Evolutionary conservation across 2,888 invertebrate species (phyloP), one percentile per base, ranked within the genome.

Genomic region (Xylota segnis): DNA sequence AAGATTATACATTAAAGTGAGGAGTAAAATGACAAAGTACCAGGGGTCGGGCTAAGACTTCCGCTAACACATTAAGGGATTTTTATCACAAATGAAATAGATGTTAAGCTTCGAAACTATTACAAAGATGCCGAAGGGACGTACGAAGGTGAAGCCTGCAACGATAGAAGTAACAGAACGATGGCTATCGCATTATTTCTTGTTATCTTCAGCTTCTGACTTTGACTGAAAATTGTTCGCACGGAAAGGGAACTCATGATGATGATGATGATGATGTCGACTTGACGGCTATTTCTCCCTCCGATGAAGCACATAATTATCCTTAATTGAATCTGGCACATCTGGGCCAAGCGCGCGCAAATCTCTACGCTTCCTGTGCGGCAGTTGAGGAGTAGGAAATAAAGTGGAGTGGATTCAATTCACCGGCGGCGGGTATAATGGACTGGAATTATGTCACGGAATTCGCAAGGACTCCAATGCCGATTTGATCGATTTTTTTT

Each of bases 251-350:
- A 68, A 37, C 74, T 56, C 71, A 79, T 70, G 81, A 70, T 47
- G 75, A 81, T 75, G 72, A 77, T 47, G 78, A 79, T 81, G 81
- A 82, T 76, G 71, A 82, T 82, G 72, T 77, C 66, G 82, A 82
- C 72, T 86, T 82, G 82, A 86, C 82, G 86, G 76, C 76, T 86
- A 86, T 86, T 86, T 82, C 86, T 72, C 76, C 86, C 82, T 86
- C 86, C 82, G 82, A 81, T 86, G 86, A 86, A 86, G 86, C 86
- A 86, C 86, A 86, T 86, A 82, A 86, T 86, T 86, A 86, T 86
- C 76, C 77, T 76, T 86, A 86, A 86, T 86, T 86, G 86, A 86
- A 86, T 82, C 68, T 77, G 82, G 59, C 81, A 82, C 86, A 86
- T 86, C 86, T 86, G 86, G 81, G 82, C 68, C 76, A 86, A 43